Conservation (phyloP, 2,797 vertebrate species). For the Chelmon rostratus region DNA sequence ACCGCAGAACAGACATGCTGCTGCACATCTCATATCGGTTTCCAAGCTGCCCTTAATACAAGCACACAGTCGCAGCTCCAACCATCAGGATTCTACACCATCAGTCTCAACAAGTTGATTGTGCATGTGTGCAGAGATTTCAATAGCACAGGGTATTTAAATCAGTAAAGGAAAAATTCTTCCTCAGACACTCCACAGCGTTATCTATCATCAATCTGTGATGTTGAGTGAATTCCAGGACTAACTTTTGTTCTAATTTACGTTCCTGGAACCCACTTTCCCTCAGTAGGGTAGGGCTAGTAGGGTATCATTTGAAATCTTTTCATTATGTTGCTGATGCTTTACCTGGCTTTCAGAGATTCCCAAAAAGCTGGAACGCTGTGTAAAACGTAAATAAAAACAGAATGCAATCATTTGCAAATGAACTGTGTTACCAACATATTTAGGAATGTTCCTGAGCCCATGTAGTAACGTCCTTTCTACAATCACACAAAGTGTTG, state of each 20-base stretch:
- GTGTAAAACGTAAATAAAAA: too few relatives aligned
- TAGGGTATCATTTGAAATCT: neutral
- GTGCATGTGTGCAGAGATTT: conserved; percentile 34
- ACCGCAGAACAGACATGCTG: conserved; percentile 52
- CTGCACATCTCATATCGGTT: conserved; percentile 60
- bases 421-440: too few relatives aligned
- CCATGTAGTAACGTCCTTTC: too few relatives aligned
- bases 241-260: conserved; percentile 5
- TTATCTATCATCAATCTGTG: conserved; percentile 44
- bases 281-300: neutral
- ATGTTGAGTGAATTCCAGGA: conserved; percentile 6
- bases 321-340: neutral
- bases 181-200: conserved; percentile 25
- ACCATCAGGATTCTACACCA: conserved; percentile 25
- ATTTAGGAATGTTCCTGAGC: too few relatives aligned
- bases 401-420: too few relatives aligned
- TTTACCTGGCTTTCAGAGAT: neutral
- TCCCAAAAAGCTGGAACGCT: too few relatives aligned
- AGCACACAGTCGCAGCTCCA: conserved; percentile 15
- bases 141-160: conserved; percentile 4
- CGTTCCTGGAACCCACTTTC: conserved; percentile 15
- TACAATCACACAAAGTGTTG: too few relatives aligned
- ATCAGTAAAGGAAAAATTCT: conserved; percentile 40
- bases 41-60: conserved; percentile 42
- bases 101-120: conserved; percentile 26